phyloP scores from a whole-genome alignment of 2,888 invertebrate species.

The Sylvicola cinctus region DNA sequence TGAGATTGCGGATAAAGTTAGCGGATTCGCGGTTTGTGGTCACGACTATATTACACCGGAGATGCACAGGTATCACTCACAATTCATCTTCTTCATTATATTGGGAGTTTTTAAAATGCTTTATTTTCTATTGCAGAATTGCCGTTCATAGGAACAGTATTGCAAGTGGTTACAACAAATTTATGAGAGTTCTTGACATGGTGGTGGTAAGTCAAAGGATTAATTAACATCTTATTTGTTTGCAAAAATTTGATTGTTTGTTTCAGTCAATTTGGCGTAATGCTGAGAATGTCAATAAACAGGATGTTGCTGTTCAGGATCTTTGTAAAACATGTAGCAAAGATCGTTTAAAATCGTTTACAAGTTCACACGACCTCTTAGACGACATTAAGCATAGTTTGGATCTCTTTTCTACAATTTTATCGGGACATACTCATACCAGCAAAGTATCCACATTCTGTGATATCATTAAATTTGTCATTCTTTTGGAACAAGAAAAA shows the following conservation, averaged over 20 bases:
- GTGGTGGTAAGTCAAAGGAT: constrained; percentile 15
- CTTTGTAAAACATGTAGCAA: no score
- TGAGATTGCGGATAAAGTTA: constrained; percentile 27
- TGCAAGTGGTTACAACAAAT: constrained; percentile 11
- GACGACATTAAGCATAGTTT: no score
- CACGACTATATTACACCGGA: constrained; percentile 34
- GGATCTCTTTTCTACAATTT: no score
- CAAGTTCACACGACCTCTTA: no score
- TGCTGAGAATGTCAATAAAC: no score
- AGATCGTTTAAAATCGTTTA: no score
- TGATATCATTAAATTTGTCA: constrained; percentile 32
- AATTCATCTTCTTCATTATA: no score
- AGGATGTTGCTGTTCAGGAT: no score
- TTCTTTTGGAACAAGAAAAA: constrained; percentile 29
- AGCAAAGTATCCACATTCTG: constrained; percentile 29
- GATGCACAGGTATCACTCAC: constrained; percentile 20
- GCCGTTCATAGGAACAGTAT: constrained; percentile 29
- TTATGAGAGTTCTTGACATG: constrained; percentile 13
- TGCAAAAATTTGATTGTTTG: no score
- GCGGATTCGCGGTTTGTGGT: constrained; percentile 40
- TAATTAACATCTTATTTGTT: neutral
- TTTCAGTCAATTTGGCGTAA: no score
- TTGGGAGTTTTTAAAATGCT: no score
- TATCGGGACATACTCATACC: constrained; percentile 24
- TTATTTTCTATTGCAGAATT: constrained; percentile 9